Evolutionary conservation across 2,888 invertebrate species (phyloP).

Genomic region (Itoplectis maculator): DNA sequence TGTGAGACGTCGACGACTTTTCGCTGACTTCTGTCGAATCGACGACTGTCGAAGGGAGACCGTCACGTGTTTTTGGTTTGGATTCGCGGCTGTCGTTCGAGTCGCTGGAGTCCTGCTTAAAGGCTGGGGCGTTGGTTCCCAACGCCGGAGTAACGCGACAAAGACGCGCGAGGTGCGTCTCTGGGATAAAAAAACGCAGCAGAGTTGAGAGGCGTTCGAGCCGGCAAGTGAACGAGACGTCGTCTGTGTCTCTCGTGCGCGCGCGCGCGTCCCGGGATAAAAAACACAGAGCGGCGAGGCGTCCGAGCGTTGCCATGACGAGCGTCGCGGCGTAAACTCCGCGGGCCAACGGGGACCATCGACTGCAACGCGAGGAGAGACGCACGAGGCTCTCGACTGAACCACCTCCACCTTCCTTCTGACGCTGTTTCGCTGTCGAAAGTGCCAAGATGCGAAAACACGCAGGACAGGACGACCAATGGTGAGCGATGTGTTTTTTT

Average conservation of each 20-base stretch:
- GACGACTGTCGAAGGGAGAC: constrained; percentile 21
- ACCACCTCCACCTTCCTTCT: not conserved
- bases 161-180: too few species aligned
- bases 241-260: not conserved
- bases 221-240: constrained; percentile 1
- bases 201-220: constrained; percentile 46
- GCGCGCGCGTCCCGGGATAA: constrained; percentile 3
- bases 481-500: not conserved
- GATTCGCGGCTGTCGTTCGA: too few species aligned
- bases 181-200: too few species aligned
- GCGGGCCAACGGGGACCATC: constrained; percentile 29
- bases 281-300: constrained; percentile 39
- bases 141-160: too few species aligned
- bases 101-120: too few species aligned
- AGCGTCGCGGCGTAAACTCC: constrained; percentile 59
- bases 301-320: constrained; percentile 65
- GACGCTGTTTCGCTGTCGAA: not conserved
- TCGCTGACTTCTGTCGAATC: too few species aligned
- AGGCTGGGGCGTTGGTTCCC: too few species aligned
- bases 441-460: constrained; percentile 1
- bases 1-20: too few species aligned
- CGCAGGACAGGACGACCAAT: not conserved
- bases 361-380: not conserved
- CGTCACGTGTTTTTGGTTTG: too few species aligned
- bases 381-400: constrained; percentile 48